Percentiles rank a stretch among this genome's conserved stretches.
Conservation (phyloP, 2,888 invertebrate species). For the Leptopterna dolabrata region DNA sequence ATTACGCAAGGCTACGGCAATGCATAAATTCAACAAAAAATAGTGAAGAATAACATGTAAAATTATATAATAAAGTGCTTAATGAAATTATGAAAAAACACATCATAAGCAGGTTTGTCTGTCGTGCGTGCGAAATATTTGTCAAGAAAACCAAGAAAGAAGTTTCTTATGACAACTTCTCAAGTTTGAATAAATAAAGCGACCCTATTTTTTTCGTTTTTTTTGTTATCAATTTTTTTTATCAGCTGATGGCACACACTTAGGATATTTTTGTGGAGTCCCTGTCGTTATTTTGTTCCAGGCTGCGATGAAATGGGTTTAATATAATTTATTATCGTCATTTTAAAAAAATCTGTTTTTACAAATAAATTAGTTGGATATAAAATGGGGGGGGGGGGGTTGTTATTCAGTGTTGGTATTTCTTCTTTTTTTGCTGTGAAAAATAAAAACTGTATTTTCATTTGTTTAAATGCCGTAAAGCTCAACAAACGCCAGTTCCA, state of each 20-base stretch:
- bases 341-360: neutral
- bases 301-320: neutral
- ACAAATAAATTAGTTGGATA: neutral
- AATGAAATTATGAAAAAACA: slow-evolving; percentile 25
- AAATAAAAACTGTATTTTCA: neutral
- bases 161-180: neutral
- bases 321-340: neutral
- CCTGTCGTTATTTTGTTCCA: slow-evolving; percentile 32
- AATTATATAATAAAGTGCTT: slow-evolving; percentile 29
- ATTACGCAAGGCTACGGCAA: slow-evolving; percentile 27
- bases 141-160: neutral
- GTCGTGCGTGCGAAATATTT: slow-evolving; percentile 50
- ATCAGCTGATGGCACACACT: slow-evolving; percentile 63
- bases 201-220: neutral
- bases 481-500: slow-evolving; percentile 97
- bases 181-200: slow-evolving; percentile 29
- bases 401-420: neutral
- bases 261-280: slow-evolving; percentile 25
- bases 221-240: neutral
- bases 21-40: slow-evolving; percentile 43
- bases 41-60: slow-evolving; percentile 29
- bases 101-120: slow-evolving; percentile 40
- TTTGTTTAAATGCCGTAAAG: slow-evolving; percentile 73
- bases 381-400: neutral
- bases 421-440: neutral